phyloP scores from a whole-genome alignment of 2,797 vertebrate species.

The Semotilus atromaculatus region DNA sequence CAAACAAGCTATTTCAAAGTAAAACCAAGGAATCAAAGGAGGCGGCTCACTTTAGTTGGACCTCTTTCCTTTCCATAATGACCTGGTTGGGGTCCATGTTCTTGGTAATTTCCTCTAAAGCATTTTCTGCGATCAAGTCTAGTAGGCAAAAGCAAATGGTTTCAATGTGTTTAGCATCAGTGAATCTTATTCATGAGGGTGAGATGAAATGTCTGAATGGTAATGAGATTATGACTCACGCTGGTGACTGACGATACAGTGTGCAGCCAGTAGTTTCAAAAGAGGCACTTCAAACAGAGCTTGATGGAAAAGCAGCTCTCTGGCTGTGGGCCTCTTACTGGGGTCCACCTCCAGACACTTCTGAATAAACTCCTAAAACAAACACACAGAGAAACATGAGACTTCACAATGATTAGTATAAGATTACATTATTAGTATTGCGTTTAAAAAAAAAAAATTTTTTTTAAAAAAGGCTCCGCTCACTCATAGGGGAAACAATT shows the following conservation, averaged over 20 bases:
- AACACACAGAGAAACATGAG: not conserved
- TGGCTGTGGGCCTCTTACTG: slow-evolving; percentile 89
- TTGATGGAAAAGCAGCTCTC: slow-evolving; percentile 94
- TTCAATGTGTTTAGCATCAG: slow-evolving; percentile 5
- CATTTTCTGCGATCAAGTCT: slow-evolving; percentile 99
- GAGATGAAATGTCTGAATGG: not conserved
- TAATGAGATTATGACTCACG: slow-evolving; percentile 80
- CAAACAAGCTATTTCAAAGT: not conserved
- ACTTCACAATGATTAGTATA: not conserved
- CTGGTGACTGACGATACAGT: slow-evolving; percentile 96
- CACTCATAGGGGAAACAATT: not conserved
- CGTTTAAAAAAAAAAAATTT: too few species aligned
- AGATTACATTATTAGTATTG: not conserved
- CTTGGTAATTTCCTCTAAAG: slow-evolving; percentile 98
- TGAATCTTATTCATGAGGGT: not conserved
- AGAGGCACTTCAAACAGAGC: slow-evolving; percentile 97
- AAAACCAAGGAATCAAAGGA: not conserved
- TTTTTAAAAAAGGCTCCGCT: not conserved
- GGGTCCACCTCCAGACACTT: slow-evolving; percentile 95
- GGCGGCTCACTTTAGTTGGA: slow-evolving; percentile 91
- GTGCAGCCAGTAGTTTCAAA: slow-evolving; percentile 94
- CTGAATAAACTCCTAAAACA: slow-evolving; percentile 93
- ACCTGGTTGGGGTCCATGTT: slow-evolving; percentile 95
- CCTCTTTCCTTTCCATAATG: slow-evolving; percentile 89
- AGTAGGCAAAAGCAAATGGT: slow-evolving; percentile 23